Percentiles rank a stretch among this genome's conserved stretches.
Evolutionary conservation across 53 echinoderm and acorn worm genomes (phyloP).

Genomic region (Hippasteria phrygiana): DNA sequence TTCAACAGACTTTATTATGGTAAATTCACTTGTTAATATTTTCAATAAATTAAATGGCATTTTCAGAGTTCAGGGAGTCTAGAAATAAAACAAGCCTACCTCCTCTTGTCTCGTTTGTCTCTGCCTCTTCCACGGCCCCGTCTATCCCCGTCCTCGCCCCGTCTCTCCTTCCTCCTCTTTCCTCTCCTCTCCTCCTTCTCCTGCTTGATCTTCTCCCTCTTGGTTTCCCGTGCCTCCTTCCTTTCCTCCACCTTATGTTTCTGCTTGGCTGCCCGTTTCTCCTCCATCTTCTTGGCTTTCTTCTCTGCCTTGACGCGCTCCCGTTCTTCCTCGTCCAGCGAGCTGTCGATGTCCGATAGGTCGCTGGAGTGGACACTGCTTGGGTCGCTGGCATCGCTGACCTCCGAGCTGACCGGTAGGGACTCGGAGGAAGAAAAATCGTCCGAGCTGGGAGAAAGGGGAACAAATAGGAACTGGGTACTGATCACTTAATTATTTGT

Average conservation of each 20-base stretch:
- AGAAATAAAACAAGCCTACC: not conserved
- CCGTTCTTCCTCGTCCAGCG: slow-evolving; percentile 69
- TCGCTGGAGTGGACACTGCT: slow-evolving; percentile 82
- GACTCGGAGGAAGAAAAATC: slow-evolving; percentile 55
- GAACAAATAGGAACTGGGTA: too few relatives aligned
- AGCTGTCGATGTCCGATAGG: slow-evolving; percentile 73
- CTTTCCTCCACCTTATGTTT: slow-evolving; percentile 65
- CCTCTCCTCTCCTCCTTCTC: slow-evolving; percentile 70
- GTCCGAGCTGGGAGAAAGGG: not conserved
- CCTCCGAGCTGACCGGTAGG: slow-evolving; percentile 61
- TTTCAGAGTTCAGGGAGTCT: not conserved
- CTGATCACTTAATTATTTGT: too few relatives aligned
- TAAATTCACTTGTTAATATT: too few relatives aligned
- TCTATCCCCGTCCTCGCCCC: not conserved
- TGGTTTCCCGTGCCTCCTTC: slow-evolving; percentile 56
- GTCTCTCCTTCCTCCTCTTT: slow-evolving; percentile 60
- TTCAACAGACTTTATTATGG: too few relatives aligned
- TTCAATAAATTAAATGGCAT: too few relatives aligned
- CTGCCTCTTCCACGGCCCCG: slow-evolving; percentile 4
- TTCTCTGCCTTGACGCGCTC: slow-evolving; percentile 32
- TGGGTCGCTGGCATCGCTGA: slow-evolving; percentile 77
- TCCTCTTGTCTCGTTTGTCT: slow-evolving; percentile 56
- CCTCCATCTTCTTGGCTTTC: slow-evolving; percentile 66
- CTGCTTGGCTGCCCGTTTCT: slow-evolving; percentile 65
- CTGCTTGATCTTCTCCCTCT: slow-evolving; percentile 51